phyloP scores from a whole-genome alignment of 2,797 vertebrate genomes.

The Lepilemur septentrionalis region DNA sequence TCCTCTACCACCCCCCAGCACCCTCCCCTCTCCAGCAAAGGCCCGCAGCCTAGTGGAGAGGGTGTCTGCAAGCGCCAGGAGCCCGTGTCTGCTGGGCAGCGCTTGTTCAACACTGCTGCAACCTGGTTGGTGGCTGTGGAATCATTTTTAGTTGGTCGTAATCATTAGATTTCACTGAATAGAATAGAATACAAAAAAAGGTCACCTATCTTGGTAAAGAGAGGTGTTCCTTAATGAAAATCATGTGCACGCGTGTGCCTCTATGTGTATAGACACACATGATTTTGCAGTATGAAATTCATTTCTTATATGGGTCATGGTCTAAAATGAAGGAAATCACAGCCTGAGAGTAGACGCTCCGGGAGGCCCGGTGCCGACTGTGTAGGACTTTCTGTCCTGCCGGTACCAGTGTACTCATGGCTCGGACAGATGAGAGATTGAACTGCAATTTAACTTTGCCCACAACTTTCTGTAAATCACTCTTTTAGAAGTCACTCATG shows the following conservation, averaged over 20 bases:
- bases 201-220: no score
- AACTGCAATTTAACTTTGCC: neutral
- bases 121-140: rapidly evolving
- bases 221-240: neutral
- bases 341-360: neutral
- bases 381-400: neutral
- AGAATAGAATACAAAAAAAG: neutral
- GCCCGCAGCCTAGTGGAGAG: neutral
- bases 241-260: neutral
- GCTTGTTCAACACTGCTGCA: neutral
- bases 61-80: neutral
- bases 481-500: no score
- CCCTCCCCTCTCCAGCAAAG: neutral
- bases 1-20: neutral
- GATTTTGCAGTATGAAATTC: neutral
- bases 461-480: neutral
- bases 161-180: neutral
- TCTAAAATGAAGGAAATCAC: neutral
- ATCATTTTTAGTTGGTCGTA: neutral
- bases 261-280: rapidly evolving
- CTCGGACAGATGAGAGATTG: rapidly evolving
- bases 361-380: neutral
- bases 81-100: neutral
- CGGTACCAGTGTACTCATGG: no score
- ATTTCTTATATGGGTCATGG: neutral